Conservation (phyloP, 2,888 invertebrate species). For the Tromatobia lineatoria region DNA sequence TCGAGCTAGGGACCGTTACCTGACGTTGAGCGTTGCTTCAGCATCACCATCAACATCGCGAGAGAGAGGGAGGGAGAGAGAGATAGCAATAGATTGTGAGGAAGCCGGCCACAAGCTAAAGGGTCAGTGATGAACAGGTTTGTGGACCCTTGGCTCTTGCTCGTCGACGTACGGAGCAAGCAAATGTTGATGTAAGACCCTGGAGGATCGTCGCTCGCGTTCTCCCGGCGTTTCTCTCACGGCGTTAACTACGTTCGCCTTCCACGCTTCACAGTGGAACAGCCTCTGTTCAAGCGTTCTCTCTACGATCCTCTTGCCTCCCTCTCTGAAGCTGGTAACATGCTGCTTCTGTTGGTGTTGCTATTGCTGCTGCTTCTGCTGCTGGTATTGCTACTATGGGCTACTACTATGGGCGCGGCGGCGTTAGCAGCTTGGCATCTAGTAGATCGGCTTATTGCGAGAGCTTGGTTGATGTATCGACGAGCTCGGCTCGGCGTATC, state of each 20-base stretch:
- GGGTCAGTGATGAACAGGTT: slow-evolving; percentile 63
- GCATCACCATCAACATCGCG: slow-evolving; percentile 4
- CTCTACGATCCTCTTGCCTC: slow-evolving; percentile 31
- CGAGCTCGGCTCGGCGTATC: slow-evolving; percentile 48
- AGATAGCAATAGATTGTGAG: slow-evolving; percentile 6
- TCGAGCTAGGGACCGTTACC: slow-evolving; percentile 22
- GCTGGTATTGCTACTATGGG: neutral
- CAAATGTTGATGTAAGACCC: slow-evolving; percentile 71
- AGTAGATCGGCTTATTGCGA: slow-evolving; percentile 62
- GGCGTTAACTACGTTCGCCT: slow-evolving; percentile 58
- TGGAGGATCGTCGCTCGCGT: slow-evolving; percentile 57
- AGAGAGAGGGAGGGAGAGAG: neutral
- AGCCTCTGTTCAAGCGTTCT: slow-evolving; percentile 48
- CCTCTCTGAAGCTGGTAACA: slow-evolving; percentile 38
- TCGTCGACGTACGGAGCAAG: slow-evolving; percentile 55
- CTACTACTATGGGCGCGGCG: slow-evolving; percentile 17
- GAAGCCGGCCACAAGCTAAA: slow-evolving; percentile 55
- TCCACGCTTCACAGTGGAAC: slow-evolving; percentile 47
- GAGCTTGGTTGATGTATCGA: slow-evolving; percentile 58
- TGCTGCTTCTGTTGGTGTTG: slow-evolving; percentile 29
- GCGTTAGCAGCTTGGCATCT: slow-evolving; percentile 60
- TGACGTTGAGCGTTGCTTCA: slow-evolving; percentile 20
- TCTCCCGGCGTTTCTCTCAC: slow-evolving; percentile 49
- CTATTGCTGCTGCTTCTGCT: slow-evolving; percentile 4
- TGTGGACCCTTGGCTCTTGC: slow-evolving; percentile 40